These are phyloP conservation scores for Chrysotoxum bicinctum DNA, from an alignment of 2,888 invertebrate genomes.

Conservation along the genomic window DNA sequence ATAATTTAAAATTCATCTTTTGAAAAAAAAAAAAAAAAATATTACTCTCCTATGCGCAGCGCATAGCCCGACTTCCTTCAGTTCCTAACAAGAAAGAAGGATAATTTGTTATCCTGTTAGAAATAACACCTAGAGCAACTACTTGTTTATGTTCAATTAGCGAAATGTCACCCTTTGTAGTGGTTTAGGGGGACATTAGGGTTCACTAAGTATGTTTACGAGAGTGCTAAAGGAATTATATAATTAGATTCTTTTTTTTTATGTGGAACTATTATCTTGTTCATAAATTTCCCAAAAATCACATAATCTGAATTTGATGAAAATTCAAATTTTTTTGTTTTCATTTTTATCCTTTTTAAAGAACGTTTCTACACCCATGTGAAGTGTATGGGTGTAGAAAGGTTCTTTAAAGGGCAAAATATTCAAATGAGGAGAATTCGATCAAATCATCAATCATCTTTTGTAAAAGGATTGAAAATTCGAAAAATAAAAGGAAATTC, in stretches of 20 bases:
- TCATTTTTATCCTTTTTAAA: slow-evolving; percentile 13
- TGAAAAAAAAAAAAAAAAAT: no score
- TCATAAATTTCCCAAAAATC: background rate
- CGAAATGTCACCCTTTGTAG: background rate
- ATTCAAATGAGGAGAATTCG: slow-evolving; percentile 4
- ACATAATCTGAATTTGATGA: background rate
- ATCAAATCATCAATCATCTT: slow-evolving; percentile 26
- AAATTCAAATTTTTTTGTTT: slow-evolving; percentile 1
- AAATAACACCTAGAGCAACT: background rate
- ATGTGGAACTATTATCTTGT: background rate
- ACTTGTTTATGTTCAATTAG: slow-evolving; percentile 3
- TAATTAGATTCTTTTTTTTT: background rate
- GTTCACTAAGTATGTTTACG: background rate
- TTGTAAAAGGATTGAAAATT: background rate
- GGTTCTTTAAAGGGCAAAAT: background rate
- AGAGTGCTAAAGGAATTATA: background rate
- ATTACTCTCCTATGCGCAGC: background rate
- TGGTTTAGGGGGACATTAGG: background rate
- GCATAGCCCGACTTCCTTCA: background rate
- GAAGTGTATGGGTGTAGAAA: no score
- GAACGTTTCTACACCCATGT: background rate
- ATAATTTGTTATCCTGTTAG: background rate
- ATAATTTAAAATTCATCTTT: slow-evolving; percentile 1
- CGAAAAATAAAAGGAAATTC: background rate
- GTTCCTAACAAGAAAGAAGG: background rate